Conservation (phyloP, 2,888 invertebrate genomes). For the Brassicogethes aeneus region DNA sequence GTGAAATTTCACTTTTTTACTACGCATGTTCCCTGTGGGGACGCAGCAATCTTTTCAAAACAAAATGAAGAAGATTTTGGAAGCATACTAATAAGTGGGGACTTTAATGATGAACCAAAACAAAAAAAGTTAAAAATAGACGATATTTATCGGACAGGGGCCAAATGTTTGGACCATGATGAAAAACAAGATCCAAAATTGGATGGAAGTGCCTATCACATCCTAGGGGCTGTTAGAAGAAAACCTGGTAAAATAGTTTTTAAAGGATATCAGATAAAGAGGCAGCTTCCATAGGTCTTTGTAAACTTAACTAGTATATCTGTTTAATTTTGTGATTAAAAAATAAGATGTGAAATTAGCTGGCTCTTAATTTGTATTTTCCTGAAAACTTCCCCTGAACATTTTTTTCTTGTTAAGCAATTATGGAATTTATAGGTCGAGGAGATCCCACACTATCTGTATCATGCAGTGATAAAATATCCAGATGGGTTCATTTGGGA, state of each 20-base stretch:
- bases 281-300: too few species aligned
- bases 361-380: too few species aligned
- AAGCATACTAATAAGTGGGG: constrained; percentile 9
- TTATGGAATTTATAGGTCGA: constrained; percentile 43
- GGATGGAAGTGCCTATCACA: constrained; percentile 56
- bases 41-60: constrained; percentile 77
- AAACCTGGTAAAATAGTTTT: constrained; percentile 61
- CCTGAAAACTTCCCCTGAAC: neutral
- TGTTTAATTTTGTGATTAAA: too few species aligned
- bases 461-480: constrained; percentile 91
- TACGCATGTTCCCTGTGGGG: constrained; percentile 87
- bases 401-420: neutral
- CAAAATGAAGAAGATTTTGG: constrained; percentile 29
- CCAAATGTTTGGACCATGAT: constrained; percentile 61
- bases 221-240: constrained; percentile 63
- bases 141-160: constrained; percentile 74
- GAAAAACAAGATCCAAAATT: constrained; percentile 51
- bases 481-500: constrained; percentile 81
- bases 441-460: constrained; percentile 83
- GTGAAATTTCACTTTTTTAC: constrained; percentile 75
- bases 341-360: too few species aligned
- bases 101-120: constrained; percentile 6
- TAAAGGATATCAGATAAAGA: neutral
- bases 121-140: constrained; percentile 24
- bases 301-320: too few species aligned